Percentiles rank a stretch among this genome's conserved stretches.
These are phyloP conservation scores for Onychostoma macrolepis DNA, from an alignment of 2,113 vertebrate genomes.

Conservation along the genomic window DNA sequence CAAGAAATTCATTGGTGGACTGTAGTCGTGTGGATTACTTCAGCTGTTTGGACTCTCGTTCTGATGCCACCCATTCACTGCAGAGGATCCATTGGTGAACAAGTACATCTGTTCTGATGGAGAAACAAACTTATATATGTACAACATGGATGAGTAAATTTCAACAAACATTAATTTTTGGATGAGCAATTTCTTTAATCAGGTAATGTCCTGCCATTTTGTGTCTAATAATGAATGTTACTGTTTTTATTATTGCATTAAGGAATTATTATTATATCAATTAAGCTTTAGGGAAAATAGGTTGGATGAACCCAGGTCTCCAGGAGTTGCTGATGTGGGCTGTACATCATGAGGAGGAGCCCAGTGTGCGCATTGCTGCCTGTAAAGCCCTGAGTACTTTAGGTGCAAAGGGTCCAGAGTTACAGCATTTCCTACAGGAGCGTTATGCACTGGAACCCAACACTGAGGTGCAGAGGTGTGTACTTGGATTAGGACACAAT, in stretches of 20 bases:
- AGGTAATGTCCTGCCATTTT: neutral
- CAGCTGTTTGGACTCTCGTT: no score
- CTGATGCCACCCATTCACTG: no score
- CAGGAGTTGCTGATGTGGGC: slow-evolving; percentile 74
- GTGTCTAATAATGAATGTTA: no score
- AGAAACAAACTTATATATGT: no score
- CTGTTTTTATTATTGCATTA: neutral
- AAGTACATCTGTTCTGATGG: no score
- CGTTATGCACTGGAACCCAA: slow-evolving; percentile 70
- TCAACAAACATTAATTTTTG: no score
- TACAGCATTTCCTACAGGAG: slow-evolving; percentile 71
- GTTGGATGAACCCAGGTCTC: slow-evolving; percentile 67
- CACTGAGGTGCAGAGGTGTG: slow-evolving; percentile 54
- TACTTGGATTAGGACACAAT: neutral
- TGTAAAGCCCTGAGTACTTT: slow-evolving; percentile 71
- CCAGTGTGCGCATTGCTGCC: slow-evolving; percentile 74
- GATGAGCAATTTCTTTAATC: no score
- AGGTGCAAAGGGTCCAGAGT: slow-evolving; percentile 62
- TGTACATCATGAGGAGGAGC: slow-evolving; percentile 71
- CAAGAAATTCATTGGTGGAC: no score
- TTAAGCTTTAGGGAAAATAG: slow-evolving; percentile 75
- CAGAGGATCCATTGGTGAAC: no score
- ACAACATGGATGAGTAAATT: no score
- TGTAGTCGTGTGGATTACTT: no score
- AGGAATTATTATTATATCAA: slow-evolving; percentile 28